Evolutionary conservation across 2,888 invertebrate genomes (phyloP).

Genomic region (Lasioglossum morio): DNA sequence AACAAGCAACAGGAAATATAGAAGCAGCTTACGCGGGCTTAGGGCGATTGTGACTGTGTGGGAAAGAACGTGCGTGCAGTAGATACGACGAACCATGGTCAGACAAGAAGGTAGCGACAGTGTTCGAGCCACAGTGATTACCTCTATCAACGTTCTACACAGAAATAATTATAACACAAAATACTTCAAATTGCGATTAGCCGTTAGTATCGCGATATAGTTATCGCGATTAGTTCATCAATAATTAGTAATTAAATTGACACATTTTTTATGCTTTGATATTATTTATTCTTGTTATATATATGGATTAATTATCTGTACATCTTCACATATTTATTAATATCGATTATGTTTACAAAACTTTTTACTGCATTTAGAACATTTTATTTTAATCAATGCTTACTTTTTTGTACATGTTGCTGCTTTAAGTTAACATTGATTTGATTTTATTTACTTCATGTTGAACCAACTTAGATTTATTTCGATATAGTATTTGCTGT

Average conservation of each 20-base stretch:
- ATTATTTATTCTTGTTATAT: too few species aligned
- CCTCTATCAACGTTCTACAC: not conserved
- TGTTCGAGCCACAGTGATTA: not conserved
- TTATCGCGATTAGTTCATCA: too few species aligned
- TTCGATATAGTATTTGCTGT: too few species aligned
- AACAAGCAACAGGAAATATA: conserved; percentile 28
- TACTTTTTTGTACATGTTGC: too few species aligned
- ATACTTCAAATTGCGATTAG: not conserved
- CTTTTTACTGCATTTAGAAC: not conserved
- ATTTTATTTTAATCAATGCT: not conserved
- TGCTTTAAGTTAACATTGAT: too few species aligned
- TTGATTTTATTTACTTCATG: too few species aligned
- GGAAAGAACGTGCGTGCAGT: conserved; percentile 15
- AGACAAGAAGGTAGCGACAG: not conserved
- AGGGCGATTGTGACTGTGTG: conserved; percentile 17
- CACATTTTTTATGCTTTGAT: too few species aligned
- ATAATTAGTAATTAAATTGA: not conserved
- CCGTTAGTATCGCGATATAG: too few species aligned
- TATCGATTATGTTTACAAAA: too few species aligned
- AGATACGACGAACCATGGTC: conserved; percentile 19
- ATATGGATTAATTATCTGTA: not conserved
- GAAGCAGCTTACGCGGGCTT: conserved; percentile 45
- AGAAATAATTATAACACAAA: not conserved
- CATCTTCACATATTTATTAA: too few species aligned
- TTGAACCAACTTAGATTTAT: too few species aligned